A percentile compares a stretch with the other conserved stretches of the same genome.
phyloP scores from a whole-genome alignment of 2,797 vertebrate species.

The Gymnocypris eckloni region DNA sequence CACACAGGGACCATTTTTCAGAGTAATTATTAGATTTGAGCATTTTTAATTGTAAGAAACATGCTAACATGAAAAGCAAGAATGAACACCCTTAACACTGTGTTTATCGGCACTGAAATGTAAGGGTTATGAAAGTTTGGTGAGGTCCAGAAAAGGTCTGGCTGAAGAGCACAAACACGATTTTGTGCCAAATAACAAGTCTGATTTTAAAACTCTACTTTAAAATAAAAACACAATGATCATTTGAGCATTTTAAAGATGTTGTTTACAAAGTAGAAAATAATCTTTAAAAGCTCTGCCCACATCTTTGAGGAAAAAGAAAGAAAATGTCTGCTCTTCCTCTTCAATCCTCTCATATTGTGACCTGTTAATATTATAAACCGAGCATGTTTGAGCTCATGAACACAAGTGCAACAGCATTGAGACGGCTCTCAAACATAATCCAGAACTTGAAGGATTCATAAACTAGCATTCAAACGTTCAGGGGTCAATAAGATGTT shows the following conservation, averaged over 20 bases:
- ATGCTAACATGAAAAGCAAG: not conserved
- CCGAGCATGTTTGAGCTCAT: not conserved
- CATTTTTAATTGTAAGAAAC: not conserved
- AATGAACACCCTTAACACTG: not conserved
- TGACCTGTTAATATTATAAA: not conserved
- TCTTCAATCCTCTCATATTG: not conserved
- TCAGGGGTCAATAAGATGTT: not conserved
- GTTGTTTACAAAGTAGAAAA: not conserved
- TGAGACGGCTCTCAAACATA: not conserved
- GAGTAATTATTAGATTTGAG: not conserved
- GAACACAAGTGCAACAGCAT: not conserved
- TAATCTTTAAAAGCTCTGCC: not conserved
- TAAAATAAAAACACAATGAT: not conserved
- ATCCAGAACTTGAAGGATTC: not conserved
- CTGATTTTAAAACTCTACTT: not conserved
- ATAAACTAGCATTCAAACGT: not conserved
- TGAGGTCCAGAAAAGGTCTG: not conserved
- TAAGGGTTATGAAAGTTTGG: conserved; percentile 13
- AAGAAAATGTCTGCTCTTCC: not conserved
- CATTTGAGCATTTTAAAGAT: not conserved
- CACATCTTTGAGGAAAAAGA: not conserved
- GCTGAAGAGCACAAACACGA: not conserved
- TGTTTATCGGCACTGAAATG: not conserved
- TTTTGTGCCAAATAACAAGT: not conserved
- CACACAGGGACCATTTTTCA: not conserved